These are phyloP conservation scores for Caenorhabditis uteleia DNA, from an alignment of 2,888 invertebrate genomes.

Conservation along the genomic window DNA sequence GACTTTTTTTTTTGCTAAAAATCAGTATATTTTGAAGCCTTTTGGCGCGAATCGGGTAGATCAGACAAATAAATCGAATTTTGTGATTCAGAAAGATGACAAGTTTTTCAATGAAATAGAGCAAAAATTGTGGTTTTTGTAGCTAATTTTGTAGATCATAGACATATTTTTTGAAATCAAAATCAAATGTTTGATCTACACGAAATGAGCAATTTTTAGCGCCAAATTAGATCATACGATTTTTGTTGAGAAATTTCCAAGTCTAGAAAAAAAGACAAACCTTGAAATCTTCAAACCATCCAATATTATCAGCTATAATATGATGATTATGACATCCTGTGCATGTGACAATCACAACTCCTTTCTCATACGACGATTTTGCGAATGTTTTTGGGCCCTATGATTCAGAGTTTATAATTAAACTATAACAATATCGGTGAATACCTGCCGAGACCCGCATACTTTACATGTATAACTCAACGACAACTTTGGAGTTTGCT, in stretches of 20 bases:
- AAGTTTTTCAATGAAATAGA: too few relatives aligned
- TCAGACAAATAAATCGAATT: too few relatives aligned
- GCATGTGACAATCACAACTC: conserved; percentile 90
- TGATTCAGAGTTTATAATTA: not conserved
- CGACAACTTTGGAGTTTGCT: conserved; percentile 65
- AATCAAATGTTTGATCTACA: too few relatives aligned
- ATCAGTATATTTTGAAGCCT: too few relatives aligned
- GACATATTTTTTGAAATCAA: too few relatives aligned
- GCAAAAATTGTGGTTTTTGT: too few relatives aligned
- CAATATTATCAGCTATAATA: conserved; percentile 92
- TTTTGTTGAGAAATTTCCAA: not conserved
- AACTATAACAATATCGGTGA: not conserved
- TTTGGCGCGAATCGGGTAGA: too few relatives aligned
- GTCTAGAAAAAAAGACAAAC: conserved; percentile 5
- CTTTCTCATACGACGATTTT: conserved; percentile 61
- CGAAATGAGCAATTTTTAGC: not conserved
- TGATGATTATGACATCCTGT: conserved; percentile 87
- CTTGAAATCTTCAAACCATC: conserved; percentile 83
- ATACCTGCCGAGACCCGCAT: conserved; percentile 79
- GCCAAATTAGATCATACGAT: not conserved
- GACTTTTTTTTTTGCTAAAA: too few relatives aligned
- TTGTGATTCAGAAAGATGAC: too few relatives aligned
- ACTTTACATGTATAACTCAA: conserved; percentile 88
- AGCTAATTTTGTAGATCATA: too few relatives aligned
- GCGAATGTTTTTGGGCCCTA: conserved; percentile 67